These are phyloP conservation scores for Heliconius hortense DNA, from an alignment of 2,888 invertebrate species.

Conservation along the genomic window DNA sequence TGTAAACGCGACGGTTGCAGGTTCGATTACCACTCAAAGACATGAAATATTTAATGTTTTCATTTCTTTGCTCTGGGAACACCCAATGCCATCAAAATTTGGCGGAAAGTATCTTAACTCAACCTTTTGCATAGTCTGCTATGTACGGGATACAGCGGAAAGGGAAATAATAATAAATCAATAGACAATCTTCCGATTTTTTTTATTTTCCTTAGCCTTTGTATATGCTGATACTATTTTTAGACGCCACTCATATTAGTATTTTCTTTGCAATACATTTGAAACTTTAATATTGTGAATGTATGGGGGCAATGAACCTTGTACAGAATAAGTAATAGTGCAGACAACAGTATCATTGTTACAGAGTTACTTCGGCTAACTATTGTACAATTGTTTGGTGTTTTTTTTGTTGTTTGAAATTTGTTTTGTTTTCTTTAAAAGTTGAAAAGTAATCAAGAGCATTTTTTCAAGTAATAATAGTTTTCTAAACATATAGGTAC, in stretches of 20 bases:
- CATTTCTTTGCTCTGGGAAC: neutral
- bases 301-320: conserved; percentile 8
- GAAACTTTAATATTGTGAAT: neutral
- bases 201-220: no score
- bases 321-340: conserved; percentile 2
- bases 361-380: conserved; percentile 9
- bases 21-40: neutral
- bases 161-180: neutral
- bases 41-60: neutral
- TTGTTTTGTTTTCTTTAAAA: conserved; percentile 13
- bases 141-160: neutral
- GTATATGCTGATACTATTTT: no score
- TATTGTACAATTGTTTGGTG: conserved; percentile 1
- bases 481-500: no score
- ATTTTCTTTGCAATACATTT: neutral
- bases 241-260: neutral
- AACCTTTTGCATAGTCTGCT: neutral
- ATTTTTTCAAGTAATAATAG: no score
- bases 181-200: no score
- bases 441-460: neutral
- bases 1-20: neutral
- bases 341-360: conserved; percentile 22
- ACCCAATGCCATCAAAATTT: no score
- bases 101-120: neutral
- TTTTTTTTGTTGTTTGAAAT: neutral